Base-by-base conservation (phyloP, 2,113 vertebrate species). In the Microcebus griseorufus region DNA sequence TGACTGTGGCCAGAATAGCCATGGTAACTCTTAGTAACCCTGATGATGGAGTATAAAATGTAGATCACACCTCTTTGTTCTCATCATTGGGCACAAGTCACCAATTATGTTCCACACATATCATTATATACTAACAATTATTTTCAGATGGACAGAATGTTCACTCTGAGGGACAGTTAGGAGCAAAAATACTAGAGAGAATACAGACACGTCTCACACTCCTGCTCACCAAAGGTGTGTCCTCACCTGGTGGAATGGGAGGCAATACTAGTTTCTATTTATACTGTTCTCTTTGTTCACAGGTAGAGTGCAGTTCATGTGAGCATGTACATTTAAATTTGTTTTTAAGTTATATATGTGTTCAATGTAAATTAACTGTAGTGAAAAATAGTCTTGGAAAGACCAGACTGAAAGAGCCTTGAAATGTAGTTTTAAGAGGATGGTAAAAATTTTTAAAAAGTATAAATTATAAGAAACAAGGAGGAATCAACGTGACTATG, bases 301-400 rank as follows among this genome's bases (percentile, higher is more conserved):
- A 76, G 3, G 32, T 45, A 37, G 48, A n/a, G 3, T 27, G 45
- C 6, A 64, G 3, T 29, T 95, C 22, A n/a, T 13, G 5, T 60
- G 64, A 93, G 9, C 9, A 2, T 17, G 4, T 5, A 12, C n/a
- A 89, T 51, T 84, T 64, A 60, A 70, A 39, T 79, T 32, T 45
- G 23, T 37, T 64, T 67, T 64, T 67, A 67, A 48, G 2, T 67
- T 42, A 23, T 1, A 11, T 55, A 14, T 88, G 7, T 85, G 22
- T 62, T 34, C 14, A 75, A 11, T 32, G 0, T 29, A 70, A 81
- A 12, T 81, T 4, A 4, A 48, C 14, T 76, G 6, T 23, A 70
- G 42, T 34, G 22, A 67, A 79, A 94, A 95, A n/a, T 64, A 55
- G 37, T 65, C 9, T 73, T 80, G 32, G 25, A 65, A 72, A 76